These are phyloP conservation scores for Sigmodon hispidus DNA, from an alignment of 2,113 vertebrate genomes.

Conservation along the genomic window DNA sequence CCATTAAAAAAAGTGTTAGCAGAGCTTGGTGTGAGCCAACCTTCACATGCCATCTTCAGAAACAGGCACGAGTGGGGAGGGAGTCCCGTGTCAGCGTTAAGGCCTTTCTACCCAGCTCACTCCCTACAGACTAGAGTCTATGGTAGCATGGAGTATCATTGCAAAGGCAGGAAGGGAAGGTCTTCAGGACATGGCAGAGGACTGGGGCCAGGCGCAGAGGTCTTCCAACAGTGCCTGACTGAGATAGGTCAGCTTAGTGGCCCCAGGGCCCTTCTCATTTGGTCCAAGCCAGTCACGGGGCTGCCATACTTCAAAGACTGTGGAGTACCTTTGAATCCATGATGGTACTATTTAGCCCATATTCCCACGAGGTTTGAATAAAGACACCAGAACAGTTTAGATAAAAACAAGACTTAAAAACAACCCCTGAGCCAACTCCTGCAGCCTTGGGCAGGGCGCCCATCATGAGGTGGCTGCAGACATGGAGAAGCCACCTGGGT, in stretches of 20 bases:
- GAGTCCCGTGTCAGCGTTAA: background rate
- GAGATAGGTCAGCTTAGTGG: background rate
- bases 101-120: background rate
- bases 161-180: slow-evolving; percentile 6
- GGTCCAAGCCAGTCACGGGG: background rate
- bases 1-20: background rate
- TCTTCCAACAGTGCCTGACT: background rate
- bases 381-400: background rate
- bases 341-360: background rate
- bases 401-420: slow-evolving; percentile 29
- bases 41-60: background rate
- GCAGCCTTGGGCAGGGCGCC: background rate
- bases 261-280: background rate
- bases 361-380: background rate
- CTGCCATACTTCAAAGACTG: background rate
- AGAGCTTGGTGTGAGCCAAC: background rate
- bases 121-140: background rate
- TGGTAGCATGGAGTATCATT: background rate
- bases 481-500: background rate
- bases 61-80: background rate
- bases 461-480: background rate
- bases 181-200: background rate
- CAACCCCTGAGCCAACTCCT: background rate
- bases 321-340: background rate
- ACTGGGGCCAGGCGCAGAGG: background rate